Percentiles rank a stretch among this genome's conserved stretches.
phyloP scores from a whole-genome alignment of 2,113 vertebrate genomes.

The Calyptomena viridis region DNA sequence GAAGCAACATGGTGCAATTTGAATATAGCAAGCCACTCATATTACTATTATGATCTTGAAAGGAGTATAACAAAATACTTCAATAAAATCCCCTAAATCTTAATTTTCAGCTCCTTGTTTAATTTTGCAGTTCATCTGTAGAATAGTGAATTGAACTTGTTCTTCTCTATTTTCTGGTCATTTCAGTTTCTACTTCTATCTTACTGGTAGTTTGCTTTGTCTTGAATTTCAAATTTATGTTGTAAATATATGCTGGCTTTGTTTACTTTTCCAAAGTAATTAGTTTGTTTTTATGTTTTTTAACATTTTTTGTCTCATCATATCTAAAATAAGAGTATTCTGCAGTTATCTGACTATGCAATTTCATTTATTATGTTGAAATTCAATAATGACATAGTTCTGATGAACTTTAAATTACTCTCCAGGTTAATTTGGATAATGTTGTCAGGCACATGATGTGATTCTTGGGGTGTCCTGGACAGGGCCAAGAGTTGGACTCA shows the following conservation, averaged over 20 bases:
- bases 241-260: neutral
- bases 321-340: neutral
- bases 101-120: neutral
- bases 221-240: neutral
- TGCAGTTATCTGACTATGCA: neutral
- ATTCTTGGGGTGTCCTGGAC: neutral
- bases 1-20: neutral
- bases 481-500: neutral
- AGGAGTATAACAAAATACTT: neutral
- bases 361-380: neutral
- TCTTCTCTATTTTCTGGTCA: neutral
- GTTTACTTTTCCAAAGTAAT: neutral
- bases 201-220: neutral
- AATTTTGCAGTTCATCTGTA: neutral
- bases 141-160: neutral
- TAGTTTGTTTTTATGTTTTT: neutral
- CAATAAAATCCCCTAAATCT: neutral
- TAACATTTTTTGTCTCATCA: neutral
- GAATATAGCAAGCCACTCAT: neutral
- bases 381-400: neutral
- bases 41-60: neutral
- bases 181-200: neutral
- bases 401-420: neutral
- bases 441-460: accelerated
- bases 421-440: neutral